phyloP scores from a whole-genome alignment of 2,888 invertebrate species.

The Harpagoxenus sublaevis region DNA sequence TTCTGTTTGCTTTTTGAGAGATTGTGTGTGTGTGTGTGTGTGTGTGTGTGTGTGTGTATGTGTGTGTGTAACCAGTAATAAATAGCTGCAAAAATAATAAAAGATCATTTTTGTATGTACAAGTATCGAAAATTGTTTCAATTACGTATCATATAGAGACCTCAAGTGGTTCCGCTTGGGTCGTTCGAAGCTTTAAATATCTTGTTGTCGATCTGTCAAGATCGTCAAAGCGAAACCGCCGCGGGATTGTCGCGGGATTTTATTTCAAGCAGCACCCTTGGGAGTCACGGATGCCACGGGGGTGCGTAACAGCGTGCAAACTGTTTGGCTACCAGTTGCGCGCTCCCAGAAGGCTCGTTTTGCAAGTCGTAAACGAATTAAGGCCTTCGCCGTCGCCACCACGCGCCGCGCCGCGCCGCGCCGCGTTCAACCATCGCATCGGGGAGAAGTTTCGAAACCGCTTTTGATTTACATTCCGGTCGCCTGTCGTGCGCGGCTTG shows the following conservation, averaged over 20 bases:
- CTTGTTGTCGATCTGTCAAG: neutral
- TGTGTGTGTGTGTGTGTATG: too few species aligned
- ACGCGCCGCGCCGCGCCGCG: slow-evolving; percentile 3
- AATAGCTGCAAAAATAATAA: neutral
- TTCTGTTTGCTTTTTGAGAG: neutral
- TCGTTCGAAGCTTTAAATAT: neutral
- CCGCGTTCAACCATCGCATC: slow-evolving; percentile 42
- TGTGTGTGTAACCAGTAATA: neutral
- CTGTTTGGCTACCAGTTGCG: slow-evolving; percentile 84
- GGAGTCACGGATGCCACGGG: slow-evolving; percentile 63
- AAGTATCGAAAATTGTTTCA: neutral
- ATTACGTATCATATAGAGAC: neutral
- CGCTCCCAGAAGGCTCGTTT: slow-evolving; percentile 83
- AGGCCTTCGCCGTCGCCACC: slow-evolving; percentile 54
- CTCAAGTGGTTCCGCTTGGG: neutral
- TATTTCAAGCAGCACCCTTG: slow-evolving; percentile 68
- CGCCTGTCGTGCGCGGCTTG: slow-evolving; percentile 42
- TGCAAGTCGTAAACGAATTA: slow-evolving; percentile 79
- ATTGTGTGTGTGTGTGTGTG: too few species aligned
- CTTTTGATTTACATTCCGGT: slow-evolving; percentile 74
- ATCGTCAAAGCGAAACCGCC: slow-evolving; percentile 41
- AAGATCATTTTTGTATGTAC: neutral
- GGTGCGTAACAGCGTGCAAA: slow-evolving; percentile 71
- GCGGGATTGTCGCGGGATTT: slow-evolving; percentile 60
- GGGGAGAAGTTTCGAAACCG: slow-evolving; percentile 66